phyloP scores from a whole-genome alignment of 2,113 vertebrate genomes.

The Platycercus adscitus region DNA sequence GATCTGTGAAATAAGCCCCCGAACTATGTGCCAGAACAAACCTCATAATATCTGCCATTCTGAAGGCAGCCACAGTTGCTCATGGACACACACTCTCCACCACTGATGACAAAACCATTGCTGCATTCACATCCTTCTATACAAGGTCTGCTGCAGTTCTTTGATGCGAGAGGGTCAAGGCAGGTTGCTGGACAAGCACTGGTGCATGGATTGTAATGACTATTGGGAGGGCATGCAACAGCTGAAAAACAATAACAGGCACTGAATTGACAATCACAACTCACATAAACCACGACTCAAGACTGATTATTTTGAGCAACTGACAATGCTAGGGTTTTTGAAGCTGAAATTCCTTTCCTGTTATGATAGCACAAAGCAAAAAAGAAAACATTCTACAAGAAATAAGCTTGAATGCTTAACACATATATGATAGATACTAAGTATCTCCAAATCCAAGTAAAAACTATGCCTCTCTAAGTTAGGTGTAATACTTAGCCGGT shows the following conservation, averaged over 20 bases:
- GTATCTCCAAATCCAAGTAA: not conserved
- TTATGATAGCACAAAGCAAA: not conserved
- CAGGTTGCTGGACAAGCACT: constrained; percentile 73
- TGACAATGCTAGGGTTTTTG: not conserved
- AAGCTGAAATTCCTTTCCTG: not conserved
- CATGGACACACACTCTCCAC: constrained; percentile 60
- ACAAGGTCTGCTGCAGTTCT: constrained; percentile 68
- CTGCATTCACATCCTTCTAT: constrained; percentile 76
- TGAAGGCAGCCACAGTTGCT: constrained; percentile 69
- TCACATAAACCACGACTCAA: not conserved
- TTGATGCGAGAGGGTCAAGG: not conserved
- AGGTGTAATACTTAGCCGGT: not conserved
- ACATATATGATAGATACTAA: not conserved
- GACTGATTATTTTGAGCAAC: not conserved
- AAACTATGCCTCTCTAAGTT: not conserved
- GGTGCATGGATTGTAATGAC: constrained; percentile 66
- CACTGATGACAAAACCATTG: constrained; percentile 64
- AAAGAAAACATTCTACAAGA: not conserved
- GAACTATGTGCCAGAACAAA: not conserved
- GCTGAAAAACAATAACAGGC: constrained; percentile 42
- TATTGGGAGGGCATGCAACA: constrained; percentile 71
- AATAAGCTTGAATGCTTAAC: not conserved
- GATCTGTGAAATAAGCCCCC: not conserved
- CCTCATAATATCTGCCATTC: constrained; percentile 66
- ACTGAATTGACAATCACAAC: constrained; percentile 2